phyloP scores from a whole-genome alignment of 1,140 invertebrate species.

The Drosophila funebris region DNA sequence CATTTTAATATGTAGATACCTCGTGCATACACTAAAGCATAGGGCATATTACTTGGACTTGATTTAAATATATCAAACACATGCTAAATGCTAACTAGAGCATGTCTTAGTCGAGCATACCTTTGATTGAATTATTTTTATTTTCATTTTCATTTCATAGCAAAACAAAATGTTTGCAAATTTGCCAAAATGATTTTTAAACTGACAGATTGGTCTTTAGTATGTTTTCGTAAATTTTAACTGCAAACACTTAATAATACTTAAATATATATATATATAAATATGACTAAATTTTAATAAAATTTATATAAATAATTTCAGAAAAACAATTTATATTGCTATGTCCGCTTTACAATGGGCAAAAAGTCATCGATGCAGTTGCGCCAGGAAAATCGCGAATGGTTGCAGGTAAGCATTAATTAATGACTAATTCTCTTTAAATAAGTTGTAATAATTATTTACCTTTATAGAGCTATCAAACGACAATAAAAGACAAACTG shows the following conservation, averaged over 20 bases:
- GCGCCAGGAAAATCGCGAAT: slow-evolving; percentile 73
- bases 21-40: neutral
- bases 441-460: neutral
- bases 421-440: neutral
- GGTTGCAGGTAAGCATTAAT: slow-evolving; percentile 58
- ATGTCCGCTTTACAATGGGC: slow-evolving; percentile 76
- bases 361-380: slow-evolving; percentile 78
- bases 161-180: slow-evolving; percentile 23
- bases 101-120: neutral
- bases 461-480: slow-evolving; percentile 66
- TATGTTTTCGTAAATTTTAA: neutral
- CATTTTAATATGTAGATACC: neutral
- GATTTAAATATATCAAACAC: neutral
- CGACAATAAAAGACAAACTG: slow-evolving; percentile 79
- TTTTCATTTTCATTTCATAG: neutral
- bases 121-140: neutral
- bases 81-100: neutral
- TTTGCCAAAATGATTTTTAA: slow-evolving; percentile 20
- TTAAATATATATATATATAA: too few species aligned
- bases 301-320: slow-evolving; percentile 24
- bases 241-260: neutral
- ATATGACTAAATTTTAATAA: neutral
- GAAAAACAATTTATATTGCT: slow-evolving; percentile 81
- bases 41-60: neutral
- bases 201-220: slow-evolving; percentile 1